Base-by-base conservation (phyloP, 2,797 vertebrate genomes). In the Anomalospiza imberbis region DNA sequence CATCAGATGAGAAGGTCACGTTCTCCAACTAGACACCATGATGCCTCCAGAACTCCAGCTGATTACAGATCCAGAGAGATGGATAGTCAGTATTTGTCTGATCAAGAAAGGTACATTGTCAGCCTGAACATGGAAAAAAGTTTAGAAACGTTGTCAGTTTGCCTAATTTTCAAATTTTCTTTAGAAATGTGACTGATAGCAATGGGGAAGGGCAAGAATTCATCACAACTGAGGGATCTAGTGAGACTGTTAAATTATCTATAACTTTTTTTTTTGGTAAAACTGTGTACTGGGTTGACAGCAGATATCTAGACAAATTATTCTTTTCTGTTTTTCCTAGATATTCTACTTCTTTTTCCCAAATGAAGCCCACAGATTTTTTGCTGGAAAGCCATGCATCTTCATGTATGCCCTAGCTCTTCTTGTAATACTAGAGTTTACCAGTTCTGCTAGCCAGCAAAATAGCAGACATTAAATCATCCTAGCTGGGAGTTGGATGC, bases 81-180 rank as follows among this genome's bases (percentile, higher is more conserved):
- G 58, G 99, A 99, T 97, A 99, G 98, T 92, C 99, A 99, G 97
- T 99, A 99, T 98, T 97, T 98, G 97, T 99, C 99, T 85, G 99
- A 99, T 97, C 98, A 98, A 98, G 99, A 99, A 98, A 99, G 99
- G 99, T 99, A 99, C 97, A 97, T 92, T 44, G 32, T 94, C 47
- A 95, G 55, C 70, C 81, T 94, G 84, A 76, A 54, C 17, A 17
- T 71, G 51, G 72, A 38, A 58, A 91, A 48, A 77, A 78, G 3
- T 79, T 68, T 36, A 47, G 75, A 91, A 93, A 60, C 40, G 71
- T 34, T 81, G 9, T 68, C 17, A 4, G 31, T 92, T 91, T 87
- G 8, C 54, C 42, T 90, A 8, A 42, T 89, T 85, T 89, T 95
- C 71, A 54, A 29, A 22, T 45, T 18, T 66, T 74, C 8, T 6